Conservation (phyloP, 2,888 invertebrate genomes). For the Selenia dentaria region DNA sequence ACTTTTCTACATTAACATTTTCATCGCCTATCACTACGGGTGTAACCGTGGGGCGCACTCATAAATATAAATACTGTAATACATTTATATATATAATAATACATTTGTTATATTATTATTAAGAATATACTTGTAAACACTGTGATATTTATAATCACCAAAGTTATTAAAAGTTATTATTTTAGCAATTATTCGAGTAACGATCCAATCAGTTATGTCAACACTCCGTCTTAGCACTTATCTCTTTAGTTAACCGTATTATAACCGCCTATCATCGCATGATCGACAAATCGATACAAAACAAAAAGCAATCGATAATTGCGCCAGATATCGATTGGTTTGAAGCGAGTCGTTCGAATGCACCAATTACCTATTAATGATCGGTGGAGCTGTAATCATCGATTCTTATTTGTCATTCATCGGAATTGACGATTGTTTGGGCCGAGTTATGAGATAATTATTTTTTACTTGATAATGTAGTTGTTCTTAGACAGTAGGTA, state of each 20-base stretch:
- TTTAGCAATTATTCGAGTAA: no score
- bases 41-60: no score
- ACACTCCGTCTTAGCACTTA: slow-evolving; percentile 8
- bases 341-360: slow-evolving; percentile 35
- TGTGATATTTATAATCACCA: no score
- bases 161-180: neutral
- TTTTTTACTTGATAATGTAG: no score
- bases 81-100: no score
- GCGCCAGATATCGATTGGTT: slow-evolving; percentile 50
- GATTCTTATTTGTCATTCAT: slow-evolving; percentile 81
- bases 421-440: slow-evolving; percentile 61
- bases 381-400: slow-evolving; percentile 65
- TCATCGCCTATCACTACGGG: no score
- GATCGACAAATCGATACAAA: slow-evolving; percentile 32
- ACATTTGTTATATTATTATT: no score
- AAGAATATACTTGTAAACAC: no score
- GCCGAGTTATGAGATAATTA: slow-evolving; percentile 31
- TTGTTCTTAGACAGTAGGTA: no score
- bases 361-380: slow-evolving; percentile 72
- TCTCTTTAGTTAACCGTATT: slow-evolving; percentile 32
- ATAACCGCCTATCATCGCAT: slow-evolving; percentile 31
- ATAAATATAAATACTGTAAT: no score
- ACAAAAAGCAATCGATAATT: slow-evolving; percentile 50
- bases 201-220: slow-evolving; percentile 1
- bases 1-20: no score